Evolutionary conservation across 2,797 vertebrate genomes (phyloP).

Genomic region (Notolabrus celidotus): DNA sequence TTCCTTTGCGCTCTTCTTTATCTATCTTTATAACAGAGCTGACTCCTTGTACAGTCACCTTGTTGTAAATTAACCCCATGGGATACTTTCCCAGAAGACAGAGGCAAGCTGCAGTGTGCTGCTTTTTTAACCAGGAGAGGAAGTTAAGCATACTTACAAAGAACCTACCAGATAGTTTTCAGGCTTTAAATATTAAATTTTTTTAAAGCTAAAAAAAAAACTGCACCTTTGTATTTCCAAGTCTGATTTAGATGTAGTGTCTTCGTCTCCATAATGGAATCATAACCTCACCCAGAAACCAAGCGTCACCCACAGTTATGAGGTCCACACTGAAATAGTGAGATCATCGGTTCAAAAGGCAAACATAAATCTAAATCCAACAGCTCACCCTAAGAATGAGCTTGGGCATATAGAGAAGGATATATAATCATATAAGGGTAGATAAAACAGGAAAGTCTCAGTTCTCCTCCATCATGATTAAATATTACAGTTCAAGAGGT

Average conservation of each 20-base stretch:
- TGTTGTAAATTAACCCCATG: constrained; percentile 4
- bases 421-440: too few relatives aligned
- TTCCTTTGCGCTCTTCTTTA: constrained; percentile 2
- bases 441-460: background rate
- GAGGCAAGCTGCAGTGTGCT: background rate
- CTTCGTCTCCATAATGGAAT: background rate
- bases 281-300: background rate
- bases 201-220: background rate
- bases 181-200: background rate
- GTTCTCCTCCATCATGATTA: constrained; percentile 5
- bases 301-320: background rate
- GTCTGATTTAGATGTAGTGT: background rate
- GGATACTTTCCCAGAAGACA: background rate
- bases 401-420: background rate
- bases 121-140: background rate
- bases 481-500: background rate
- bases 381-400: background rate
- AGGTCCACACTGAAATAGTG: constrained; percentile 1
- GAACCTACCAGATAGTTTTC: background rate
- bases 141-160: background rate
- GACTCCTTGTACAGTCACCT: background rate
- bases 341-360: constrained; percentile 3
- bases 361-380: constrained; percentile 16
- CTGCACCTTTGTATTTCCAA: background rate
- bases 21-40: constrained; percentile 16